Conservation (phyloP, 2,797 vertebrate genomes). For the Xerus rutilus region DNA sequence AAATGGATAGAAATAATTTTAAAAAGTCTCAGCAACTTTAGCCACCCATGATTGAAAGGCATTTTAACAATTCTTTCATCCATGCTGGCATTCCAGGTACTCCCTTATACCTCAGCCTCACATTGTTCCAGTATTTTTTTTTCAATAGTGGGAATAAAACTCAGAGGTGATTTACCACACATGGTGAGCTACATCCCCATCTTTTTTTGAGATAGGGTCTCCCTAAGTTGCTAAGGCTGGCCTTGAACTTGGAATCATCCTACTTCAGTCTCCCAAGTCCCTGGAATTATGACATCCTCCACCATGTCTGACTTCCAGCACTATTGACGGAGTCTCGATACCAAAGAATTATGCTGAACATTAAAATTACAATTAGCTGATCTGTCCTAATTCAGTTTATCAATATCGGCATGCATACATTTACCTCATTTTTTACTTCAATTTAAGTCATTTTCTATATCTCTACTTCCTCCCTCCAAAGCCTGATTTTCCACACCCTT, state of each 20-base stretch:
- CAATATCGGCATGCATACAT: background rate
- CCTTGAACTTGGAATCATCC: no score
- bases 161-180: no score
- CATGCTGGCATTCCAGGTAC: background rate
- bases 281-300: no score
- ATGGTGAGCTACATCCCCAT: no score
- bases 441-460: slow-evolving; percentile 7
- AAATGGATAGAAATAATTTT: background rate
- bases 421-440: slow-evolving; percentile 11
- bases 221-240: no score
- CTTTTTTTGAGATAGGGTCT: no score
- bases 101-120: slow-evolving; percentile 12
- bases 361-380: background rate
- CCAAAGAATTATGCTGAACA: background rate
- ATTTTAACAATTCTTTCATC: background rate
- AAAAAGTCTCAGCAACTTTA: slow-evolving; percentile 45
- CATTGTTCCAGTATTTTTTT: background rate
- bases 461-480: background rate
- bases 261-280: no score
- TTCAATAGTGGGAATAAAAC: no score
- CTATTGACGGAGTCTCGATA: background rate
- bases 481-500: slow-evolving; percentile 38
- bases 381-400: background rate
- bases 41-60: background rate
- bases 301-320: background rate